phyloP scores from a whole-genome alignment of 2,113 vertebrate genomes.

The Daubentonia madagascariensis region DNA sequence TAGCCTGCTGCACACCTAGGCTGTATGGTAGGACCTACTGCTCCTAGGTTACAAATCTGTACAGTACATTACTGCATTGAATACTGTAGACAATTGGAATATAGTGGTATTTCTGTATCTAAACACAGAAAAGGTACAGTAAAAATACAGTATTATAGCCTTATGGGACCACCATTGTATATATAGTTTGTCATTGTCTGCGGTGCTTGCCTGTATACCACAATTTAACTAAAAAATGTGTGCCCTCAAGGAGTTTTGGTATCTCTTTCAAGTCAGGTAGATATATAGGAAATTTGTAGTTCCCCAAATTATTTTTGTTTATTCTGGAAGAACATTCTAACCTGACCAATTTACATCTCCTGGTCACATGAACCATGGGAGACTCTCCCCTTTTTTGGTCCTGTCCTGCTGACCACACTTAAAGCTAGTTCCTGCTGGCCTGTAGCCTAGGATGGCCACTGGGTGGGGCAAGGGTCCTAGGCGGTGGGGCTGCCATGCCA shows the following conservation, averaged over 20 bases:
- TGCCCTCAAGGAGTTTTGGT: background rate
- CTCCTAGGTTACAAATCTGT: background rate
- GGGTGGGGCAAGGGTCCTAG: background rate
- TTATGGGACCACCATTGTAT: background rate
- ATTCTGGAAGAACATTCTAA: background rate
- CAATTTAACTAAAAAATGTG: background rate
- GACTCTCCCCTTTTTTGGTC: background rate
- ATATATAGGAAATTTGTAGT: background rate
- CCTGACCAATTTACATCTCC: background rate
- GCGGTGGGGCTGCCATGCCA: rapidly evolving
- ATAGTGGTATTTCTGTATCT: background rate
- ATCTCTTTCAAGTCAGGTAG: background rate
- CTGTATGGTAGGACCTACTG: rapidly evolving
- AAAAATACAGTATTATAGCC: background rate
- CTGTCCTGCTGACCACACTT: background rate
- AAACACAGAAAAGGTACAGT: background rate
- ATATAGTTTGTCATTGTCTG: background rate
- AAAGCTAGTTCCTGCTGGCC: background rate
- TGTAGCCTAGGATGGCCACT: background rate
- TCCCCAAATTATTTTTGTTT: background rate
- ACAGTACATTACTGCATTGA: background rate
- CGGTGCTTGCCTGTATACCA: background rate
- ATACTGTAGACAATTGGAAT: background rate
- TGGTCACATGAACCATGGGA: background rate
- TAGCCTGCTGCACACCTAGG: background rate